Evolutionary conservation across 2,797 vertebrate genomes (phyloP).

Genomic region (Fistularia tabacaria): DNA sequence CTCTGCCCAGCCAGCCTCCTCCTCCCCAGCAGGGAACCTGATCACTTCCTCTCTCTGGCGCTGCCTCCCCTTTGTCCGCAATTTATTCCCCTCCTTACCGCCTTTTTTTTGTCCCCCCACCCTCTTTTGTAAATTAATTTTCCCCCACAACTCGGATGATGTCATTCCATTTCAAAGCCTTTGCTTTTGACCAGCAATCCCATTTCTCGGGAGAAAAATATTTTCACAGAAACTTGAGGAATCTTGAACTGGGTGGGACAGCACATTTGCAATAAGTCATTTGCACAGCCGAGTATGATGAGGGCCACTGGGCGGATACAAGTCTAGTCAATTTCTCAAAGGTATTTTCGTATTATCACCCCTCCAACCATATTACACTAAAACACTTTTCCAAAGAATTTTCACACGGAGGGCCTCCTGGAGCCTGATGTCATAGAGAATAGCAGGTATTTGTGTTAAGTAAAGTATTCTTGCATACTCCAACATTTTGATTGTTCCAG

Average conservation of each 20-base stretch:
- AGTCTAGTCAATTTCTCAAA: constrained; percentile 14
- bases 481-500: no score
- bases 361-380: no score
- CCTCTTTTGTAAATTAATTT: constrained; percentile 15
- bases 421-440: no score
- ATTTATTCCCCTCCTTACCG: constrained; percentile 14
- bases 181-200: constrained; percentile 4
- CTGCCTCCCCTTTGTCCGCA: constrained; percentile 8
- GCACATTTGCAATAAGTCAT: constrained; percentile 23
- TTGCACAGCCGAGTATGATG: constrained; percentile 41
- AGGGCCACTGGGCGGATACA: constrained; percentile 22
- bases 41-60: constrained; percentile 24
- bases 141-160: constrained; percentile 33
- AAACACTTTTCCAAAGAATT: no score
- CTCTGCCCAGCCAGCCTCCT: constrained; percentile 24
- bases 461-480: no score
- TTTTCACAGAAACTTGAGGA: constrained; percentile 16
- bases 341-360: no score
- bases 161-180: constrained; percentile 25
- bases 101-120: no score
- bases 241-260: constrained; percentile 22
- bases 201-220: neutral
- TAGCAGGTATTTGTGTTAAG: no score
- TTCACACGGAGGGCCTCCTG: no score
- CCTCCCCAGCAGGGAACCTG: constrained; percentile 21